A percentile compares a stretch with the other conserved stretches of the same genome.
These are phyloP conservation scores for Dicroscelio sp. DNA, from an alignment of 2,888 invertebrate genomes.

Conservation along the genomic window DNA sequence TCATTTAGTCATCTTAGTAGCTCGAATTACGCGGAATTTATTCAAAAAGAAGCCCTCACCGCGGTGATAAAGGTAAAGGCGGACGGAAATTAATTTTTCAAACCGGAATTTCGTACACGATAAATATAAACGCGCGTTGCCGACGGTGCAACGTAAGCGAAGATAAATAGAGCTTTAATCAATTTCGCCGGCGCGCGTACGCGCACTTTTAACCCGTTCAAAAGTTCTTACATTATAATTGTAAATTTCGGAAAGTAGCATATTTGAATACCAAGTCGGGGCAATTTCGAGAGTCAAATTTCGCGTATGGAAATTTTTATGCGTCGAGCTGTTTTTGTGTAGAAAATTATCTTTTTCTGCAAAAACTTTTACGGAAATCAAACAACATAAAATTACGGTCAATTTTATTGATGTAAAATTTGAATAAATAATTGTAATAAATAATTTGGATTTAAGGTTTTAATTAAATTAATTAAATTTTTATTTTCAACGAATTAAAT, in stretches of 20 bases:
- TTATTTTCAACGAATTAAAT: no score
- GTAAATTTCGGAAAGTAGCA: constrained; percentile 38
- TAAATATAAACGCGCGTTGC: constrained; percentile 35
- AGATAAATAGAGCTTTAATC: constrained; percentile 36
- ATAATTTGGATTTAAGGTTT: no score
- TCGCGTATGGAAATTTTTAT: no score
- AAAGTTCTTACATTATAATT: constrained; percentile 44
- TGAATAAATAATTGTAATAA: no score
- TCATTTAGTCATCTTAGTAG: constrained; percentile 23
- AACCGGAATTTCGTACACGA: constrained; percentile 31
- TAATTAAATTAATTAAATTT: no score
- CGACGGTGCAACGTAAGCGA: not conserved
- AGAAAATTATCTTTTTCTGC: no score
- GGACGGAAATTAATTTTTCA: constrained; percentile 32
- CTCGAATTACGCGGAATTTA: constrained; percentile 26
- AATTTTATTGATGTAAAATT: no score
- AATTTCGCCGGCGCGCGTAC: constrained; percentile 19
- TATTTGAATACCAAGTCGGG: not conserved
- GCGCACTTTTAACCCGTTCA: constrained; percentile 8
- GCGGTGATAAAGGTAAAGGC: constrained; percentile 29
- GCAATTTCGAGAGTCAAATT: not conserved
- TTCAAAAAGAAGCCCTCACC: constrained; percentile 19
- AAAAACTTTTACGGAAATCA: no score
- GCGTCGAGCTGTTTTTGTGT: no score
- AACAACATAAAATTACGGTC: no score